Percentiles rank a stretch among this genome's conserved stretches.
phyloP scores from a whole-genome alignment of 2,888 invertebrate genomes.

The Drosophila gaucha region DNA sequence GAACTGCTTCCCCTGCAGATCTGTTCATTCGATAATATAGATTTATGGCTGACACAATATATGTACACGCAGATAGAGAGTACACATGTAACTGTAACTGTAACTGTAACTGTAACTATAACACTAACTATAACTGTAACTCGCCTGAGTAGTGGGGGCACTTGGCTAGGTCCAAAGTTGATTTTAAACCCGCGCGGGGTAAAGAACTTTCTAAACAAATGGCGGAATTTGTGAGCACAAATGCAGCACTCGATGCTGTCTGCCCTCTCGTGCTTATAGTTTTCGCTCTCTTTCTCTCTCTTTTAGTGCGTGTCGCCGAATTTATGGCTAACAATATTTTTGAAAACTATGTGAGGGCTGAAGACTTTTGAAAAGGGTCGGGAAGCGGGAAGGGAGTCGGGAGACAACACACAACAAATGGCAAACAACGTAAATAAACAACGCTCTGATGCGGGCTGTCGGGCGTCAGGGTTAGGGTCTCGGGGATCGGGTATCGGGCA shows the following conservation, averaged over 20 bases:
- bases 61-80: conserved; percentile 1
- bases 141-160: not conserved
- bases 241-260: conserved; percentile 38
- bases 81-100: conserved; percentile 17
- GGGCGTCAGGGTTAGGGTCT: not conserved
- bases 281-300: not conserved
- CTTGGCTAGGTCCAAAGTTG: conserved; percentile 42
- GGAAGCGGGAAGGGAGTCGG: not conserved
- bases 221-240: conserved; percentile 55
- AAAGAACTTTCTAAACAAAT: conserved; percentile 54
- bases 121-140: conserved; percentile 2
- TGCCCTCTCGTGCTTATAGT: not conserved
- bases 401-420: conserved; percentile 59
- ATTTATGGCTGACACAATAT: conserved; percentile 18
- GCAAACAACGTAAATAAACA: conserved; percentile 77
- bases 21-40: conserved; percentile 4
- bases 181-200: conserved; percentile 40
- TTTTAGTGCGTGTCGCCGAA: conserved; percentile 58
- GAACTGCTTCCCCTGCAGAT: not conserved
- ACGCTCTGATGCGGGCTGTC: conserved; percentile 26
- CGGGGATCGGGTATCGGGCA: conserved; percentile 10
- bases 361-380: not conserved
- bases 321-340: conserved; percentile 75
- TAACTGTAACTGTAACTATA: not conserved
- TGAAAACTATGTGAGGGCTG: conserved; percentile 40